Evolutionary conservation across 2,797 vertebrate species (phyloP).

Genomic region (Amblyraja radiata): DNA sequence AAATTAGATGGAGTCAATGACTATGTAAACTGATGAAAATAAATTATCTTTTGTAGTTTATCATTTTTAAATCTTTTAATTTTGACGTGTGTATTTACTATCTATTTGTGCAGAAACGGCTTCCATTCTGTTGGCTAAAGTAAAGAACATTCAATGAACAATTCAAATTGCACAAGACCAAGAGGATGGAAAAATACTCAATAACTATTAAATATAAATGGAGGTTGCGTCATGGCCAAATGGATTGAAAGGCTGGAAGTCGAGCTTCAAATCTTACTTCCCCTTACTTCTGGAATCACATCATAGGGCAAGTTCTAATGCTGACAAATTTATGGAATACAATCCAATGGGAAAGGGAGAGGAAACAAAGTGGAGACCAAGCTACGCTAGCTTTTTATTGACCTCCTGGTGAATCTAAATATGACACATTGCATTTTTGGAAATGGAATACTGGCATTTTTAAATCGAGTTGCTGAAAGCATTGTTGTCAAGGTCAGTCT

Average conservation of each 20-base stretch:
- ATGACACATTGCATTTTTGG: not conserved
- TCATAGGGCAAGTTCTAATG: not conserved
- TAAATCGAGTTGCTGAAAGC: not conserved
- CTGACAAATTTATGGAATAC: not conserved
- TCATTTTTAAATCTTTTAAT: not conserved
- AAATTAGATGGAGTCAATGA: not conserved
- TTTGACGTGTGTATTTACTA: not conserved
- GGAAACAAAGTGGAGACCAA: not conserved
- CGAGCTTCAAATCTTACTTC: no score
- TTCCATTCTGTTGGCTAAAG: not conserved
- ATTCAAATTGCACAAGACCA: not conserved
- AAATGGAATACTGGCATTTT: not conserved
- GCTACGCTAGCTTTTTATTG: not conserved
- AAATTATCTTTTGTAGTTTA: not conserved
- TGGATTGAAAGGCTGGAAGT: not conserved
- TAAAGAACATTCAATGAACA: conserved; percentile 3
- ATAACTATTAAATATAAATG: not conserved
- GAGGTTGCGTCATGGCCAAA: not conserved
- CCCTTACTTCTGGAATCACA: not conserved
- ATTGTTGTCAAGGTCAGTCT: not conserved
- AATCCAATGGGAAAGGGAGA: not conserved
- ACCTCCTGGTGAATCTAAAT: not conserved
- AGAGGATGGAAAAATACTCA: not conserved
- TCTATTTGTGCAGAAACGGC: not conserved
- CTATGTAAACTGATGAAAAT: not conserved